Conservation (phyloP, 2,113 vertebrate genomes). For the Aramus guarauna region DNA sequence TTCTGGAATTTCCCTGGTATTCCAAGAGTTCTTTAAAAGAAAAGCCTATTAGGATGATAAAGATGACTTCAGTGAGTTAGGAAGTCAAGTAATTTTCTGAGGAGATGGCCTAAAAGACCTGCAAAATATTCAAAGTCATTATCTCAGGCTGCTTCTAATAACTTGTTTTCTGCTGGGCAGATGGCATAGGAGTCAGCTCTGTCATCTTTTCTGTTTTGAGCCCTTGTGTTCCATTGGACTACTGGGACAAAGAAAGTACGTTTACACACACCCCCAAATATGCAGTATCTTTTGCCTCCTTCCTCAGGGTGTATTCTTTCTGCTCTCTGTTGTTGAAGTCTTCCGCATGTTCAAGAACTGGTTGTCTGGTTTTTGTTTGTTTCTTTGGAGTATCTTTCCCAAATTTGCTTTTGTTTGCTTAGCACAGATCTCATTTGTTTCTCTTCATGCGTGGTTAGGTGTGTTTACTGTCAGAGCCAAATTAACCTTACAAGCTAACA, state of each 20-base stretch:
- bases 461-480: background rate
- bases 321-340: background rate
- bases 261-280: background rate
- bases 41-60: background rate
- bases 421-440: background rate
- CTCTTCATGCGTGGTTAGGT: background rate
- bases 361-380: accelerated
- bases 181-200: background rate
- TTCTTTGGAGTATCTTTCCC: background rate
- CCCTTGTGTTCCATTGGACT: background rate
- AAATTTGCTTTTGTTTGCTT: background rate
- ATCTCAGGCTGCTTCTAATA: background rate
- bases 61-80: background rate
- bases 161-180: background rate
- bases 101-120: background rate
- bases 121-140: background rate
- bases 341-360: background rate
- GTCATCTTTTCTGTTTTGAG: background rate
- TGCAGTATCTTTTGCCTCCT: background rate
- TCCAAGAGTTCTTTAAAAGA: background rate
- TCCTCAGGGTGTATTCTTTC: background rate
- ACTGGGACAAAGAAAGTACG: background rate
- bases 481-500: background rate
- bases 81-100: background rate
- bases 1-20: background rate